These are phyloP conservation scores for Darevskia mixta DNA, from an alignment of 2,797 vertebrate genomes.

Conservation along the genomic window DNA sequence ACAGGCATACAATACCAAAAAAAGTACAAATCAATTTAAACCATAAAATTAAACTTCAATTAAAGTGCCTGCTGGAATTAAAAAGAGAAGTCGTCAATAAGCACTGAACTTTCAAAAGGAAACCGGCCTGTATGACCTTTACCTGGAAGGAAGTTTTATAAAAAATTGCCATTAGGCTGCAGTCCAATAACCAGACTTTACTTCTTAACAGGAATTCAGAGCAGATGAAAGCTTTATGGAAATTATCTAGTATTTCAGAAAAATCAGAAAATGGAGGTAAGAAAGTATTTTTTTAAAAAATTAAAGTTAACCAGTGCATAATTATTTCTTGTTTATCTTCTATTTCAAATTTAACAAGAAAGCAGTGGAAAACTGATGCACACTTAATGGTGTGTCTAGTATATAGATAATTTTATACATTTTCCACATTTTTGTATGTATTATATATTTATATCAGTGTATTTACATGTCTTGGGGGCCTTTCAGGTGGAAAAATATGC, in stretches of 20 bases:
- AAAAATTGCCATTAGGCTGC: not conserved
- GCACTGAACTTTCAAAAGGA: too few relatives aligned
- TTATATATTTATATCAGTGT: not conserved
- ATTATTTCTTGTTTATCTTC: not conserved
- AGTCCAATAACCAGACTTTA: slow-evolving; percentile 29
- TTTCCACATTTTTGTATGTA: too few relatives aligned
- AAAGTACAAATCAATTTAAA: too few relatives aligned
- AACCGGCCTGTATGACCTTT: too few relatives aligned
- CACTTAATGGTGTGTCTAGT: not conserved
- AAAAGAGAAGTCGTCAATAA: too few relatives aligned
- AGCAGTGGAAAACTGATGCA: not conserved
- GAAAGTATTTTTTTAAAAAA: slow-evolving; percentile 23
- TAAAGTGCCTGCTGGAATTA: too few relatives aligned
- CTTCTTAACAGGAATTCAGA: slow-evolving; percentile 88
- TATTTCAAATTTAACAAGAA: not conserved
- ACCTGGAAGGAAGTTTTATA: too few relatives aligned
- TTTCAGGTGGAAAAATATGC: not conserved
- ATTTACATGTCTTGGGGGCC: not conserved
- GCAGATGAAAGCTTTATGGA: slow-evolving; percentile 96
- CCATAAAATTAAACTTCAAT: too few relatives aligned
- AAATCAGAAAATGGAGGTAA: slow-evolving; percentile 96
- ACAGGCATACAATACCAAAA: too few relatives aligned
- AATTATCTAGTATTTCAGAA: slow-evolving; percentile 93
- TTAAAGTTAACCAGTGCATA: not conserved
- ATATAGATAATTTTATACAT: too few relatives aligned